Evolutionary conservation across 1,140 invertebrate genomes (phyloP).

Genomic region (Liolophura sinensis): DNA sequence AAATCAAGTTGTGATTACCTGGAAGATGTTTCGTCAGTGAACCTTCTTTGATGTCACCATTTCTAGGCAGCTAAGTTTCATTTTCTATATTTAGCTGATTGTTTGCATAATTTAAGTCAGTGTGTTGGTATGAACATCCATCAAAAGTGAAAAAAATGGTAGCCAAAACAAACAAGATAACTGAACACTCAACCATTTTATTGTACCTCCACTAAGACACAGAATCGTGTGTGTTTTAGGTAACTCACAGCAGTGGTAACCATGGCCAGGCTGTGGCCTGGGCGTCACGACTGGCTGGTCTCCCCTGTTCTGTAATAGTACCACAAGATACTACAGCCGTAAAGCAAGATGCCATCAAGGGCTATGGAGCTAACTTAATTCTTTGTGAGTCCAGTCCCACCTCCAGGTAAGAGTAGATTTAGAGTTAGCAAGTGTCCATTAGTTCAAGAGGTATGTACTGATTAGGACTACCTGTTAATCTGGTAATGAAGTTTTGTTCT

Average conservation of each 20-base stretch:
- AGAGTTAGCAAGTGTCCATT: neutral
- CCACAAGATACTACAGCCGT: slow-evolving; percentile 54
- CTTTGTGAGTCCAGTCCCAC: slow-evolving; percentile 50
- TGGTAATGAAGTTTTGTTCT: neutral
- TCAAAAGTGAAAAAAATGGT: slow-evolving; percentile 13
- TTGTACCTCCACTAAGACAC: too few species aligned
- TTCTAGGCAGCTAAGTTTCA: too few species aligned
- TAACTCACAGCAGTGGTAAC: slow-evolving; percentile 62
- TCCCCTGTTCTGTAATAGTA: slow-evolving; percentile 58
- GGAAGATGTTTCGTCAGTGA: too few species aligned
- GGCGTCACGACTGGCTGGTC: slow-evolving; percentile 43
- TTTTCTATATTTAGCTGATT: too few species aligned
- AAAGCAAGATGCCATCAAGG: slow-evolving; percentile 57
- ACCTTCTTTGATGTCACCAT: too few species aligned
- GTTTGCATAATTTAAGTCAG: neutral
- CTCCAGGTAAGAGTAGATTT: slow-evolving; percentile 31
- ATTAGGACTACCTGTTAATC: neutral
- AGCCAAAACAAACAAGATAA: slow-evolving; percentile 10
- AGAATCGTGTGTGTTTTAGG: slow-evolving; percentile 25
- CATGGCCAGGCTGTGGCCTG: slow-evolving; percentile 61
- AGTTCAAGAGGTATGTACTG: too few species aligned
- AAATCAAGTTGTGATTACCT: too few species aligned
- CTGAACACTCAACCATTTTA: neutral
- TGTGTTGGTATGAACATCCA: too few species aligned
- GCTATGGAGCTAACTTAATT: slow-evolving; percentile 56